phyloP scores from a whole-genome alignment of 2,888 invertebrate genomes.

The Aleiodes leptofemur region DNA sequence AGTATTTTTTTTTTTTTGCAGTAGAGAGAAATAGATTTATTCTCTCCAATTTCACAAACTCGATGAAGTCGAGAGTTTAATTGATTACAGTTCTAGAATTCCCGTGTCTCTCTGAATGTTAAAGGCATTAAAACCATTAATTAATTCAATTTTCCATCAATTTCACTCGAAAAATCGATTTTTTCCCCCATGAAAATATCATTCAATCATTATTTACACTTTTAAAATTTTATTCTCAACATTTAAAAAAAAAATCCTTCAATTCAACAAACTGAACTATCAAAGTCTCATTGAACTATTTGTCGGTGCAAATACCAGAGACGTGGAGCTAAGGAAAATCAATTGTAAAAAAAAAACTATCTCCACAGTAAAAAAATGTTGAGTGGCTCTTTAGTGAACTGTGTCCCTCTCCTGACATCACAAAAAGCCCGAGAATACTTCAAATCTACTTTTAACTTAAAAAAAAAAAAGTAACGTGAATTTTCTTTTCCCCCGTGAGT shows the following conservation, averaged over 20 bases:
- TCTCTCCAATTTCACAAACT: too few relatives aligned
- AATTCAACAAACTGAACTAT: too few relatives aligned
- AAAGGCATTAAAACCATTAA: neutral
- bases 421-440: slow-evolving; percentile 6
- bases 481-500: neutral
- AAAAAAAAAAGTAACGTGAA: neutral
- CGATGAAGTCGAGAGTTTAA: too few relatives aligned
- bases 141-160: neutral
- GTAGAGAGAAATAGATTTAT: too few relatives aligned
- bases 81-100: neutral
- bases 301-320: slow-evolving; percentile 23
- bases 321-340: neutral
- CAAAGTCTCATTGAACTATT: slow-evolving; percentile 17
- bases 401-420: slow-evolving; percentile 21
- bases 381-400: slow-evolving; percentile 31
- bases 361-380: too few relatives aligned
- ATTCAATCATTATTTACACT: neutral
- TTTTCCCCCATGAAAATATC: neutral
- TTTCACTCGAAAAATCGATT: neutral
- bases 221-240: neutral
- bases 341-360: too few relatives aligned
- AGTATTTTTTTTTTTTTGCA: too few relatives aligned
- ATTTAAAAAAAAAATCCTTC: neutral
- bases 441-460: neutral
- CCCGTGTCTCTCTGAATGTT: neutral